Evolutionary conservation across 2,113 vertebrate genomes (phyloP).

Genomic region (Thryonomys swinderianus): DNA sequence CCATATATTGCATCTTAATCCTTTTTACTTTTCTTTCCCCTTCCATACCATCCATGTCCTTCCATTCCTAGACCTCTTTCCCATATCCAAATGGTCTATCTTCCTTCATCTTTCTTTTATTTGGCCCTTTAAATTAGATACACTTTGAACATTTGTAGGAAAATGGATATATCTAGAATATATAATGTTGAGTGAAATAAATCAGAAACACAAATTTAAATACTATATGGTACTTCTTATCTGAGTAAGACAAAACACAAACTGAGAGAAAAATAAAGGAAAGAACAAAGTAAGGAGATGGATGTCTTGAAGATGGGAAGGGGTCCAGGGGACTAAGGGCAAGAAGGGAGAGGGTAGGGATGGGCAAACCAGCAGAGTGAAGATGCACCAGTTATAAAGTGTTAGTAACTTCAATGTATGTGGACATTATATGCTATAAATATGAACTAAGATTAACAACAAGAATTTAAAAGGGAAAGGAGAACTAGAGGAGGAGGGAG

Average conservation of each 20-base stretch:
- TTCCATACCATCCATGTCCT: not conserved
- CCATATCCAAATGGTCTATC: not conserved
- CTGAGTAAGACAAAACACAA: not conserved
- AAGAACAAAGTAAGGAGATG: not conserved
- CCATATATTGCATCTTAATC: not conserved
- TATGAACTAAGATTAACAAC: not conserved
- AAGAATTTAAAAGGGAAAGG: not conserved
- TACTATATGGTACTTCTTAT: not conserved
- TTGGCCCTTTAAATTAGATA: not conserved
- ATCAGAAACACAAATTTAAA: not conserved
- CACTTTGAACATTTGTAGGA: not conserved
- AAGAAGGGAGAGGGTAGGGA: not conserved
- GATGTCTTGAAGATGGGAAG: not conserved
- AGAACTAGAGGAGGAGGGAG: not conserved
- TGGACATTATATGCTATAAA: not conserved
- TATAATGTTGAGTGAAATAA: not conserved
- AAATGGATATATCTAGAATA: not conserved
- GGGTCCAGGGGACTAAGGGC: not conserved
- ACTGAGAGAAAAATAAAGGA: not conserved
- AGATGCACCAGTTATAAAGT: not conserved
- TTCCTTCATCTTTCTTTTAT: not conserved
- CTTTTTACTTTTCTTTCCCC: not conserved
- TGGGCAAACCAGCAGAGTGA: not conserved
- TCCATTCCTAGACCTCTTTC: not conserved
- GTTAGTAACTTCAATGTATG: not conserved